Evolutionary conservation across 64 coral and sea anemone genomes (phyloP).

Genomic region (Trachythela sp.): DNA sequence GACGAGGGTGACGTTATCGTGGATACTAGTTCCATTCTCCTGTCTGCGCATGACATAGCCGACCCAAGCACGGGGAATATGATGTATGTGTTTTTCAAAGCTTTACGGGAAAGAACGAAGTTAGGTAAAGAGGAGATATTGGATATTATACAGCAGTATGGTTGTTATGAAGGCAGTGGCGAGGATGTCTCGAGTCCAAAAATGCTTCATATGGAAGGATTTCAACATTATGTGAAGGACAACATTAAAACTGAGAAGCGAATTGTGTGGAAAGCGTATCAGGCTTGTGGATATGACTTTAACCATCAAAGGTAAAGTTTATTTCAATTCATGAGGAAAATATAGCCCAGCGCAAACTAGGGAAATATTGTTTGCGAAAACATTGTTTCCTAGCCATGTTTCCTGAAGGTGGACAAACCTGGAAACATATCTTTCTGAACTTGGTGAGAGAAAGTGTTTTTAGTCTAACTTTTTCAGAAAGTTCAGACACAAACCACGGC

Average conservation of each 20-base stretch:
- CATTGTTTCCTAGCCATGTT: no score
- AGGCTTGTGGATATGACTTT: constrained; percentile 88
- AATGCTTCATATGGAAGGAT: constrained; percentile 33
- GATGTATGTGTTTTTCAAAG: not conserved
- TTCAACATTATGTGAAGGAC: constrained; percentile 53
- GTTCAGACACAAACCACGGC: no score
- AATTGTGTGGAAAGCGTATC: constrained; percentile 68
- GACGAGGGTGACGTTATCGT: not conserved
- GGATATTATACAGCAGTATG: not conserved
- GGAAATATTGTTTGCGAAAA: no score
- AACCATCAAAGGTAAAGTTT: constrained; percentile 60
- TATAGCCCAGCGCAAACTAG: no score
- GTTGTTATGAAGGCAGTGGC: not conserved
- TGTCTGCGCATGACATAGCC: not conserved
- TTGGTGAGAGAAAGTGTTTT: no score
- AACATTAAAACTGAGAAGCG: constrained; percentile 55
- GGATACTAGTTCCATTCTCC: not conserved
- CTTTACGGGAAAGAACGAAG: not conserved
- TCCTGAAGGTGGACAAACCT: no score
- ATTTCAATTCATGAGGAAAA: no score
- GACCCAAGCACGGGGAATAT: not conserved
- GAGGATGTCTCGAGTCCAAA: not conserved
- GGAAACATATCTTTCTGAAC: no score
- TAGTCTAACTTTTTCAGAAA: no score
- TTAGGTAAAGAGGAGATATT: not conserved